Evolutionary conservation across 2,888 invertebrate genomes (phyloP).

Genomic region (Phanerotoma sp.): DNA sequence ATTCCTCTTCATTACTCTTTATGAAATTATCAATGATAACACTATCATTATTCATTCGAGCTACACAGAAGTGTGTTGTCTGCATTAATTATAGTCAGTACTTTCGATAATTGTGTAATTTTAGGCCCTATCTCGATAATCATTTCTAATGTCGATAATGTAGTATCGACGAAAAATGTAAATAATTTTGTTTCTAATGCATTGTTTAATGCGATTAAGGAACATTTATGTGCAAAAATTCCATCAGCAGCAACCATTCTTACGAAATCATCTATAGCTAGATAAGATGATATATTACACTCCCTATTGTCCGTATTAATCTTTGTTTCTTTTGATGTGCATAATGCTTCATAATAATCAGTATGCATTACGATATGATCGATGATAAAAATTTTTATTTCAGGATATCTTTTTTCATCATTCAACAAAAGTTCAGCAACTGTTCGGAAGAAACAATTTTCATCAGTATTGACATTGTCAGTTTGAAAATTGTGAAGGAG

Average conservation of each 20-base stretch:
- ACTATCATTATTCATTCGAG: not conserved
- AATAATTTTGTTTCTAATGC: not conserved
- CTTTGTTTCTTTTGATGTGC: not conserved
- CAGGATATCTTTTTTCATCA: not conserved
- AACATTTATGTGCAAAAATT: not conserved
- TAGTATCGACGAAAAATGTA: not conserved
- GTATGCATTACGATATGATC: not conserved
- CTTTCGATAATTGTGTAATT: not conserved
- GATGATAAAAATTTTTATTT: not conserved
- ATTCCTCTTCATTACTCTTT: not conserved
- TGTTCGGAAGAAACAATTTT: not conserved
- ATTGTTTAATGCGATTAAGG: not conserved
- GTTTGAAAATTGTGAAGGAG: not conserved
- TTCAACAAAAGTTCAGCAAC: not conserved
- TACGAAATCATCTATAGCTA: not conserved
- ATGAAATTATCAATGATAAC: not conserved
- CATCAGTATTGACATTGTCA: not conserved
- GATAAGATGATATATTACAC: not conserved
- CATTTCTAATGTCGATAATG: not conserved
- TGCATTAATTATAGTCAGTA: not conserved
- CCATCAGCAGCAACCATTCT: not conserved
- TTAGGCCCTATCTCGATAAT: not conserved
- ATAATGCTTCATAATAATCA: not conserved
- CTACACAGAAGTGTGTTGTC: not conserved
- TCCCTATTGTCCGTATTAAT: not conserved